A percentile compares a stretch with the other conserved stretches of the same genome.
Conservation (phyloP, 2,888 invertebrate species). For the Eupeodes latifasciatus region DNA sequence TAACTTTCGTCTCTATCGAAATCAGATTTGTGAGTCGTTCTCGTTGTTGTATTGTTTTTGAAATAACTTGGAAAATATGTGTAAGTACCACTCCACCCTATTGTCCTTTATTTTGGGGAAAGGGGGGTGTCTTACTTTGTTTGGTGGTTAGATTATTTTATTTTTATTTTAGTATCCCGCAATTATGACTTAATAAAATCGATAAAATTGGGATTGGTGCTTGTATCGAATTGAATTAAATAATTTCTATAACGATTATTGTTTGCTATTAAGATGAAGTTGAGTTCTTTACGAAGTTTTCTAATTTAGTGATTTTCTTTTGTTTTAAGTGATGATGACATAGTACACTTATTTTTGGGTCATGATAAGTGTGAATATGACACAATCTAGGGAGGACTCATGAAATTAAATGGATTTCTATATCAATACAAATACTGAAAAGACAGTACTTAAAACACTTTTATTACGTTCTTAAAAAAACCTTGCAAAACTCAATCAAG, state of each 20-base stretch:
- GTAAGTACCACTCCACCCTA: neutral
- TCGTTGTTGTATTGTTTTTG: conserved; percentile 13
- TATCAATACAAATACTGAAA: too few species aligned
- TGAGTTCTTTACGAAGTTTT: conserved; percentile 27
- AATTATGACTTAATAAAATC: conserved; percentile 63
- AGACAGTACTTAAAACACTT: too few species aligned
- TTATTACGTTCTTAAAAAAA: too few species aligned
- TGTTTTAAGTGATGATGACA: conserved; percentile 2
- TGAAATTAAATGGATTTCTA: too few species aligned
- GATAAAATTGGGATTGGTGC: conserved; percentile 31
- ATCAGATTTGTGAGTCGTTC: conserved; percentile 6
- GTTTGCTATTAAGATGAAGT: conserved; percentile 58
- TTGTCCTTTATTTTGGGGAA: neutral
- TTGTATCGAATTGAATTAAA: neutral
- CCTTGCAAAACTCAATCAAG: too few species aligned
- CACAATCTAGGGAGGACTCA: neutral
- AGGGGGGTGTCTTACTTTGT: neutral
- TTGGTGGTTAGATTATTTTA: neutral
- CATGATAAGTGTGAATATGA: neutral
- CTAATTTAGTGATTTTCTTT: conserved; percentile 26
- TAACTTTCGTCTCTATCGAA: conserved; percentile 14
- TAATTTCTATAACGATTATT: conserved; percentile 59
- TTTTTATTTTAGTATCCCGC: neutral
- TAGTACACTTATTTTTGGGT: neutral
- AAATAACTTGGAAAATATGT: conserved; percentile 16